These are phyloP conservation scores for Ectemnius lituratus DNA, from an alignment of 2,888 invertebrate genomes.

Conservation along the genomic window DNA sequence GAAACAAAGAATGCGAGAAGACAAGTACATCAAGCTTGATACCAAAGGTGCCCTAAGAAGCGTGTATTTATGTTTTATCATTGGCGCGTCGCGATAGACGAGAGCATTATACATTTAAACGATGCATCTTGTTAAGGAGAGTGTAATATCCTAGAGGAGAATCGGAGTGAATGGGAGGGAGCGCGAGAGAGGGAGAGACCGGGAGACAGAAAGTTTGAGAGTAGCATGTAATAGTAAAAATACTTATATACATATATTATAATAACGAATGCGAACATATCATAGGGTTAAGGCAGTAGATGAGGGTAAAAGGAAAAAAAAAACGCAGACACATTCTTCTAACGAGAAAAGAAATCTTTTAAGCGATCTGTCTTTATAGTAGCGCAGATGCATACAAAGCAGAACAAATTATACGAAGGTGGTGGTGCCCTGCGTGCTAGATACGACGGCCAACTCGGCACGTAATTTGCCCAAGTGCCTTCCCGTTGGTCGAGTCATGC, in stretches of 20 bases:
- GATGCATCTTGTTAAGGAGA: slow-evolving; percentile 70
- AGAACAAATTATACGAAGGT: slow-evolving; percentile 37
- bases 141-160: slow-evolving; percentile 65
- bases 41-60: slow-evolving; percentile 92
- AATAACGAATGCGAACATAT: slow-evolving; percentile 77
- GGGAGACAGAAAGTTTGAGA: slow-evolving; percentile 33
- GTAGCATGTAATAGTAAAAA: slow-evolving; percentile 61
- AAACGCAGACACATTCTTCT: slow-evolving; percentile 39
- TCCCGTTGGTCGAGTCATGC: slow-evolving; percentile 76
- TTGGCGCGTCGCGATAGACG: slow-evolving; percentile 69
- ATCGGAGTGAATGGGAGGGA: slow-evolving; percentile 33
- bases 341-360: slow-evolving; percentile 47
- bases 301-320: slow-evolving; percentile 28
- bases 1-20: slow-evolving; percentile 64
- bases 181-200: slow-evolving; percentile 26
- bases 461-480: slow-evolving; percentile 77
- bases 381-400: slow-evolving; percentile 52
- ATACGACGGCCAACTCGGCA: slow-evolving; percentile 75
- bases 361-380: slow-evolving; percentile 61
- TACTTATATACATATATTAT: slow-evolving; percentile 53
- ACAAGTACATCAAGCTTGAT: slow-evolving; percentile 85
- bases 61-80: slow-evolving; percentile 81
- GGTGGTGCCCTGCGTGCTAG: slow-evolving; percentile 70
- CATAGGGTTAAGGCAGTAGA: slow-evolving; percentile 72
- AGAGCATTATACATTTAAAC: slow-evolving; percentile 61